A percentile compares a stretch with the other conserved stretches of the same genome.
Conservation (phyloP, 2,113 vertebrate species). For the Tragelaphus buxtoni region DNA sequence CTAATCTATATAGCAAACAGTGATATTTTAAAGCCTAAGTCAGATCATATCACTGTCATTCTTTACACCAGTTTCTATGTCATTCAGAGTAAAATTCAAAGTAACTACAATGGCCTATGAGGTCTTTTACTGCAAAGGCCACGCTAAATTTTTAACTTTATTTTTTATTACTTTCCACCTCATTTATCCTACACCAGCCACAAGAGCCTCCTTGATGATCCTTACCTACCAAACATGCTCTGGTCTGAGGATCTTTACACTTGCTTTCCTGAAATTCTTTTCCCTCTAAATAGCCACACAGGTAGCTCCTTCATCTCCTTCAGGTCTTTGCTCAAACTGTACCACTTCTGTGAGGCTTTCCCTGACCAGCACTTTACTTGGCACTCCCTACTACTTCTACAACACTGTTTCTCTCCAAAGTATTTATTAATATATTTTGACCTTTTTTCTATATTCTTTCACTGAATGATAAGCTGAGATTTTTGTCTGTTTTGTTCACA, state of each 20-base stretch:
- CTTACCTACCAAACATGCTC: background rate
- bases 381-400: background rate
- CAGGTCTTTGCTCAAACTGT: background rate
- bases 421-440: background rate
- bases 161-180: background rate
- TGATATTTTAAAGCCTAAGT: background rate
- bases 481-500: background rate
- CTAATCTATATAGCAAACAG: background rate
- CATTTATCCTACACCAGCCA: background rate
- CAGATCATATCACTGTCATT: background rate
- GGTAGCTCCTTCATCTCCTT: background rate
- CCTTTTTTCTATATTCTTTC: background rate
- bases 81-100: conserved; percentile 21
- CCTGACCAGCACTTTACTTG: background rate
- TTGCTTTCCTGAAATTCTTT: background rate
- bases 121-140: background rate
- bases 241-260: background rate
- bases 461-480: background rate
- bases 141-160: background rate
- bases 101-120: background rate
- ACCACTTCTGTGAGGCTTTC: background rate
- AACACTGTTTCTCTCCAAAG: background rate
- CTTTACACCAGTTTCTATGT: background rate
- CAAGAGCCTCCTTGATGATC: background rate
- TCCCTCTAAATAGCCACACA: background rate